Conservation (phyloP, 2,888 invertebrate species). For the Lasioglossum malachurum region DNA sequence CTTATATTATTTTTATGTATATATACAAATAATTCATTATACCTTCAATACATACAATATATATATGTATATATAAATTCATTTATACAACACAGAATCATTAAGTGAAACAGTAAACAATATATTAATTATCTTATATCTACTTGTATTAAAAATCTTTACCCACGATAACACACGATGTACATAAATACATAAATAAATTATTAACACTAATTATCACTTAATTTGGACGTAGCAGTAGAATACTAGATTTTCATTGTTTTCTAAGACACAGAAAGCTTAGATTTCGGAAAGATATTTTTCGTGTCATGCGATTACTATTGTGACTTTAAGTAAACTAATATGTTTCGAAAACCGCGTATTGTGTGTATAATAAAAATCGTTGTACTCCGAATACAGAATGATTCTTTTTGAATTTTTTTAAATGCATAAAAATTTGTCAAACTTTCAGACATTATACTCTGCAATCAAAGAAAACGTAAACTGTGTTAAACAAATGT, state of each 20-base stretch:
- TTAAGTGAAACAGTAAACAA: slow-evolving; percentile 39
- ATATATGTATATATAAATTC: slow-evolving; percentile 49
- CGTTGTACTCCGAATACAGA: neutral
- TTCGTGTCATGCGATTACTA: slow-evolving; percentile 26
- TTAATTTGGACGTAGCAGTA: slow-evolving; percentile 44
- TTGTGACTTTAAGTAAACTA: slow-evolving; percentile 24
- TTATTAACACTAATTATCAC: slow-evolving; percentile 49
- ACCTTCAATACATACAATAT: slow-evolving; percentile 45
- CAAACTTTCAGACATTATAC: neutral
- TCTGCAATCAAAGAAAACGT: slow-evolving; percentile 10
- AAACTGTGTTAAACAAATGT: slow-evolving; percentile 1
- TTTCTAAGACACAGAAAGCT: slow-evolving; percentile 44
- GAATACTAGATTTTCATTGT: slow-evolving; percentile 49
- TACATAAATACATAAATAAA: slow-evolving; percentile 50
- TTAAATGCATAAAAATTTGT: neutral
- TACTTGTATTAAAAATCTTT: slow-evolving; percentile 49
- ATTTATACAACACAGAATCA: slow-evolving; percentile 43
- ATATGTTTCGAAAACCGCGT: slow-evolving; percentile 34
- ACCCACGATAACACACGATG: slow-evolving; percentile 39
- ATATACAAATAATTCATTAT: slow-evolving; percentile 53
- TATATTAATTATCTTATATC: slow-evolving; percentile 33
- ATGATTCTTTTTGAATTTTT: neutral
- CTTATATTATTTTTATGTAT: slow-evolving; percentile 18
- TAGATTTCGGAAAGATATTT: slow-evolving; percentile 18
- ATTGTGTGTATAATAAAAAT: slow-evolving; percentile 47